phyloP scores from a whole-genome alignment of 2,888 invertebrate species.

The Pomacea canaliculata region DNA sequence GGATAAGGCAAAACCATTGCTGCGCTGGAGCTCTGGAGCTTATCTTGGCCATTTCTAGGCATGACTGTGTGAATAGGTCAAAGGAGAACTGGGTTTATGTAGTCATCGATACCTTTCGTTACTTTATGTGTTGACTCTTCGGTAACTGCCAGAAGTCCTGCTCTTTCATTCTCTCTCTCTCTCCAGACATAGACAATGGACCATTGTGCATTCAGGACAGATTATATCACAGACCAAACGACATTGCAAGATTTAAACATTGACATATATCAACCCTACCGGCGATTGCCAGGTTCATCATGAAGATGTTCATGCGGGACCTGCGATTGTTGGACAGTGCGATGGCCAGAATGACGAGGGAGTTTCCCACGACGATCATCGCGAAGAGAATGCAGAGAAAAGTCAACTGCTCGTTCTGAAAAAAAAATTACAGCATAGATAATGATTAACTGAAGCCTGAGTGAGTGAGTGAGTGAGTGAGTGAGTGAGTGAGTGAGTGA shows the following conservation, averaged over 20 bases:
- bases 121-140: too few species aligned
- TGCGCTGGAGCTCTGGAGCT: too few species aligned
- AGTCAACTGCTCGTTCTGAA: conserved; percentile 83
- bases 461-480: not conserved
- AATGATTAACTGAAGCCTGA: not conserved
- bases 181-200: too few species aligned
- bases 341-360: conserved; percentile 86
- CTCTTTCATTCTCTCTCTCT: too few species aligned
- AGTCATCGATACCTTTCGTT: too few species aligned
- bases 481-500: not conserved
- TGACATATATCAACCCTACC: conserved; percentile 74
- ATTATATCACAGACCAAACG: too few species aligned
- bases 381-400: conserved; percentile 88
- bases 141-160: too few species aligned
- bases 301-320: conserved; percentile 95
- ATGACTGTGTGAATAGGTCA: too few species aligned
- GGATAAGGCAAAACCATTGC: too few species aligned
- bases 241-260: not conserved
- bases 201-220: too few species aligned
- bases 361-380: conserved; percentile 88
- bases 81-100: too few species aligned
- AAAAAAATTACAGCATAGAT: conserved; percentile 20
- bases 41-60: too few species aligned
- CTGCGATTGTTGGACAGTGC: conserved; percentile 83
- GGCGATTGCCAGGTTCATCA: conserved; percentile 91